Percentiles rank a stretch among this genome's conserved stretches.
Conservation (phyloP, 2,888 invertebrate species). For the Drosophila lutescens region DNA sequence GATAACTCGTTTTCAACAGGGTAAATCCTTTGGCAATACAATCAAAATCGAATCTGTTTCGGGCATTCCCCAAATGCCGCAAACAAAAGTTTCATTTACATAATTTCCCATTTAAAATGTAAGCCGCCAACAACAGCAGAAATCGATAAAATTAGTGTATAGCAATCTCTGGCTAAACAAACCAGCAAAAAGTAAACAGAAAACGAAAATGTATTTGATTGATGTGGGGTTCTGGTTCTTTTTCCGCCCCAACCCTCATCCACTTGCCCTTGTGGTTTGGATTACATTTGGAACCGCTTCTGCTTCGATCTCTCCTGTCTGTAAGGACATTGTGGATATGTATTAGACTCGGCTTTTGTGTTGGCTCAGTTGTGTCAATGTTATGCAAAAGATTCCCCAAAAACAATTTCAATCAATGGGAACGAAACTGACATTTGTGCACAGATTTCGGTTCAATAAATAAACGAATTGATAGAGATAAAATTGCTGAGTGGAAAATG, state of each 20-base stretch:
- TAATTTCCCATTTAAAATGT: slow-evolving; percentile 65
- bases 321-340: slow-evolving; percentile 52
- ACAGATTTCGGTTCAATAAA: slow-evolving; percentile 33
- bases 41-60: slow-evolving; percentile 24
- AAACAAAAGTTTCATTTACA: slow-evolving; percentile 67
- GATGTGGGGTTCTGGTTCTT: slow-evolving; percentile 49
- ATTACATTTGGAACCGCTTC: slow-evolving; percentile 42
- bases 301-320: not conserved
- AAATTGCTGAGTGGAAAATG: slow-evolving; percentile 27
- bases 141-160: slow-evolving; percentile 64
- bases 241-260: slow-evolving; percentile 26
- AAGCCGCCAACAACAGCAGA: slow-evolving; percentile 40
- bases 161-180: slow-evolving; percentile 45
- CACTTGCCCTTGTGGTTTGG: slow-evolving; percentile 54
- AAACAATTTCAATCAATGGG: slow-evolving; percentile 40
- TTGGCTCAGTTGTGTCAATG: slow-evolving; percentile 41
- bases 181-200: slow-evolving; percentile 60
- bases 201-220: slow-evolving; percentile 65
- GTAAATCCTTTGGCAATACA: slow-evolving; percentile 11
- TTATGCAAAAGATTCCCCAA: slow-evolving; percentile 49
- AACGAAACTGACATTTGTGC: slow-evolving; percentile 35
- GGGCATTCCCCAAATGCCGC: slow-evolving; percentile 29
- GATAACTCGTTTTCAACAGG: not conserved
- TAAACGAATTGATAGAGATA: slow-evolving; percentile 39
- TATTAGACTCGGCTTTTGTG: slow-evolving; percentile 38